Evolutionary conservation across 30 jellyfish, hydroid and myxozoan genomes (phyloP), one percentile per base, ranked within the genome.

Genomic region (Cassiopea xamachana): DNA sequence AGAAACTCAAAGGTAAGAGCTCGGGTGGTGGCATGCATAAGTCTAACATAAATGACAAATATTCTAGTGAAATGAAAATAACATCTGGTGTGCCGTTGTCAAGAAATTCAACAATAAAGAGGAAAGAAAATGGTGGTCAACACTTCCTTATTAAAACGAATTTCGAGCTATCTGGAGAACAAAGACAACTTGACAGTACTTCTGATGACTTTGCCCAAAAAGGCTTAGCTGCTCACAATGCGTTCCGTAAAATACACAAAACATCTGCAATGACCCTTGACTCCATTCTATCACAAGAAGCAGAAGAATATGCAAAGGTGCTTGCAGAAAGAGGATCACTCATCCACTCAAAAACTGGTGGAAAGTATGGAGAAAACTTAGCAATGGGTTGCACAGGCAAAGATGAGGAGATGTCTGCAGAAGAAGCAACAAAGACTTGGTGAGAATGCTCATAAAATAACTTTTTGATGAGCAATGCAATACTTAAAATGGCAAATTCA

Each of bases 391-490:
- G 99, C 90, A 74, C 90, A 17, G 70, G 97, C 58, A 76, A 60
- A 46, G 89, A 83, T 15, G 92, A 73, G 69, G 98, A 93, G 75
- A 89, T 96, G 99, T 77, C 93, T 12, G 99, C 97, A 60, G 98
- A 90, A 47, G 99, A 96, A 73, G 99, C 98, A 16, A 93, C 96
- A 17, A 86, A 94, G 61, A 92, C 84, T 60, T 96, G 99, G 99
- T 95, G 79, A 82, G 94, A 9, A 64, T 64, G 64, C 64, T 55
- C 12, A 27, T 27, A 27, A 27, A 27, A 27, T 27, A 27, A 55
- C 64, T 55, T 55, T 55, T 6, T 55, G 64, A 27, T 27, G 39
- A 27, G 39, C 39, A 27, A 27, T 27, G 39, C 39, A 27, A 27
- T 27, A 27, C 39, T 27, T 27, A 27, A 27, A 27, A 27, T 27